A percentile compares a stretch with the other conserved stretches of the same genome.
Conservation (phyloP, 2,797 vertebrate genomes). For the Eospalax fontanierii region DNA sequence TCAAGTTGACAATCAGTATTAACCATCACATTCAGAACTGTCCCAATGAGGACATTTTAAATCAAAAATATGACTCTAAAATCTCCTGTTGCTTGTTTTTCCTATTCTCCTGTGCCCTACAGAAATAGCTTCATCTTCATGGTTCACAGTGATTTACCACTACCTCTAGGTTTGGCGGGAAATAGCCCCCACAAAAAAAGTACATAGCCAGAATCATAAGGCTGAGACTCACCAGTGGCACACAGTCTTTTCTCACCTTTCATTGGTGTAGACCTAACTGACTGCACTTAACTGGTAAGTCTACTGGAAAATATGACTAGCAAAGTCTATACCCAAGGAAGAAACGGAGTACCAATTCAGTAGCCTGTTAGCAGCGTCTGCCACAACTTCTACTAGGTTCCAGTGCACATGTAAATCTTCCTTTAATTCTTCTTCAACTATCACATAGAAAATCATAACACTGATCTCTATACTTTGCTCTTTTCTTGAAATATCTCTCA, state of each 20-base stretch:
- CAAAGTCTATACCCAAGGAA: background rate
- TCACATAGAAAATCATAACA: background rate
- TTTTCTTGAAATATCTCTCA: background rate
- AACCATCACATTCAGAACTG: background rate
- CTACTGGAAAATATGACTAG: background rate
- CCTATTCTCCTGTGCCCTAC: background rate
- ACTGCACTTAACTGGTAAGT: background rate
- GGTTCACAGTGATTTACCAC: background rate
- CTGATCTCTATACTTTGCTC: background rate
- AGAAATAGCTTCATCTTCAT: background rate
- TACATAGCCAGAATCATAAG: background rate
- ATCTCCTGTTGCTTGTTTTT: background rate
- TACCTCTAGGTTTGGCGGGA: background rate
- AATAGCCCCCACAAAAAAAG: background rate
- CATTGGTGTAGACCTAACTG: background rate
- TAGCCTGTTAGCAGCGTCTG: background rate
- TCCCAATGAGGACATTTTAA: background rate
- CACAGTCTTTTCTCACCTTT: slow-evolving; percentile 4
- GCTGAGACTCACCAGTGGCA: background rate
- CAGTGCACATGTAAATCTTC: background rate
- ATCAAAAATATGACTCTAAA: background rate
- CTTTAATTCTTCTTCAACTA: background rate
- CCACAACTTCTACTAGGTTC: background rate
- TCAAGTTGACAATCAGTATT: background rate
- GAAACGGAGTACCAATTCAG: background rate